Conservation (phyloP, 2,797 vertebrate species). For the Amblyraja radiata region DNA sequence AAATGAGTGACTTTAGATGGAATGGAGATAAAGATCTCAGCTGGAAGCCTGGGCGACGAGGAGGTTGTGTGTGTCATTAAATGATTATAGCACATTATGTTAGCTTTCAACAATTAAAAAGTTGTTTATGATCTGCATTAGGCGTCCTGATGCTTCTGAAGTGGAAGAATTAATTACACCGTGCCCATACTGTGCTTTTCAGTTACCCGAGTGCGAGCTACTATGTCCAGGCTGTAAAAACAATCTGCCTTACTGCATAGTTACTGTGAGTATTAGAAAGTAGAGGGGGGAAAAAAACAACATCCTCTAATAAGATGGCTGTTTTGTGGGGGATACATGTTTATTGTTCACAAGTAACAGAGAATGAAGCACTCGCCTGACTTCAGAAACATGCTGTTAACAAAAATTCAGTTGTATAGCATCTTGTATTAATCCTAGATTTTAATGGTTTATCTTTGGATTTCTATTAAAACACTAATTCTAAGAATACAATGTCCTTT, state of each 20-base stretch:
- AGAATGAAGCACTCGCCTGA: background rate
- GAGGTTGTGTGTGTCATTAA: background rate
- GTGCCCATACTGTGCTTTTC: slow-evolving; percentile 81
- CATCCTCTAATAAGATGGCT: background rate
- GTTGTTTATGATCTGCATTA: slow-evolving; percentile 44
- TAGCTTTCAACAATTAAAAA: background rate
- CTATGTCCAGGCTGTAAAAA: slow-evolving; percentile 90
- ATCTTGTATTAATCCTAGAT: background rate
- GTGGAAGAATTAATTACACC: slow-evolving; percentile 77
- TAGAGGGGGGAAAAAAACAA: background rate
- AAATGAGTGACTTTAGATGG: background rate
- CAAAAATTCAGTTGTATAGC: background rate
- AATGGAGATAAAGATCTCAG: background rate
- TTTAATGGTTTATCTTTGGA: background rate
- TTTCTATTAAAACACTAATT: background rate
- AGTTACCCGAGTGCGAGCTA: slow-evolving; percentile 79
- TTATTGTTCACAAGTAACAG: background rate
- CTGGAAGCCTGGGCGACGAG: background rate
- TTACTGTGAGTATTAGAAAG: slow-evolving; percentile 64
- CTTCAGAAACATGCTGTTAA: background rate
- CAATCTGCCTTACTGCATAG: slow-evolving; percentile 88
- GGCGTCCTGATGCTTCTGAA: slow-evolving; percentile 77
- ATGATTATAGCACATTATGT: background rate
- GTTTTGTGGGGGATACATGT: background rate
- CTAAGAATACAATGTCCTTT: background rate